Percentiles rank a stretch among this genome's conserved stretches.
Evolutionary conservation across 2,113 vertebrate species (phyloP).

Genomic region (Pundamilia nyererei): DNA sequence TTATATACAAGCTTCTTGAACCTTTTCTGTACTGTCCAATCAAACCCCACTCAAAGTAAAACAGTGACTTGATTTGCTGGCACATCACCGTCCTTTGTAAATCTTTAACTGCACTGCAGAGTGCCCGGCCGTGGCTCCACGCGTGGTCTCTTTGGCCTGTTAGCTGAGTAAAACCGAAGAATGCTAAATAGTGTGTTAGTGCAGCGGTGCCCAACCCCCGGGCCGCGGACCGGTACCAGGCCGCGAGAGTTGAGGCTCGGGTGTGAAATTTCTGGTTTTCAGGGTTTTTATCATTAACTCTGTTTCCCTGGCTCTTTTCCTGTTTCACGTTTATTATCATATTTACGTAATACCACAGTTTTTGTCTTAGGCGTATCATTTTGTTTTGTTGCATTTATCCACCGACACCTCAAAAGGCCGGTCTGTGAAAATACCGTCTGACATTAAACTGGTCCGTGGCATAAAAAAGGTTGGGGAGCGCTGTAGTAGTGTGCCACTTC

Average conservation of each 20-base stretch:
- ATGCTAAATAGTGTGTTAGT: neutral
- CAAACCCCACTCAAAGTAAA: neutral
- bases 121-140: neutral
- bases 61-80: neutral
- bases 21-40: neutral
- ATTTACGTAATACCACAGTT: neutral
- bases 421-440: neutral
- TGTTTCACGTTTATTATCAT: accelerated
- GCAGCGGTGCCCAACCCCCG: neutral
- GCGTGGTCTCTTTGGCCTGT: neutral
- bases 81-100: neutral
- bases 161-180: neutral
- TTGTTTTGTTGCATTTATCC: neutral
- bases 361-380: accelerated
- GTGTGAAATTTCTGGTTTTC: neutral
- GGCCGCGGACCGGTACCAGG: accelerated
- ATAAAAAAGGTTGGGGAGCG: neutral
- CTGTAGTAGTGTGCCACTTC: neutral
- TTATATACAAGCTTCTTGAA: neutral
- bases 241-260: accelerated
- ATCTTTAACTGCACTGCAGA: neutral
- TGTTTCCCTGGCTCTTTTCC: neutral
- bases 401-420: neutral
- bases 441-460: neutral
- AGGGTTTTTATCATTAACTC: neutral